Base-by-base conservation (phyloP, 2,113 vertebrate genomes). In the Leucopternis melanops region DNA sequence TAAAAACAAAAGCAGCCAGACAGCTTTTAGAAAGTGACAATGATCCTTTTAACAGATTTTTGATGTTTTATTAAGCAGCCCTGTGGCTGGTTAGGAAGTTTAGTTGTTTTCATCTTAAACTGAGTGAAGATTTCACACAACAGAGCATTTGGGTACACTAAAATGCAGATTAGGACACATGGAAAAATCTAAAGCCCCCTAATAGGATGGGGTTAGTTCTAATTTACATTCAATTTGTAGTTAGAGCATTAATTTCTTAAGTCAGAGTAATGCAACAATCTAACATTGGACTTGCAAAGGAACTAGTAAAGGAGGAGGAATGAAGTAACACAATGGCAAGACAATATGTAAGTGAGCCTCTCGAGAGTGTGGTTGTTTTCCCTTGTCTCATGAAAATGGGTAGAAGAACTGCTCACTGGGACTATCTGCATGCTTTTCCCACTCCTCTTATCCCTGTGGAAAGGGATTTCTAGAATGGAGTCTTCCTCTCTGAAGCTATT, bases 11-110 rank as follows among this genome's bases (percentile, higher is more conserved):
- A 66, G 2, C 19, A 63, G 23, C 5, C 61, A 86, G 31, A 1
- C 44, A 91, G 26, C 7, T 67, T 77, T 72, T 49, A 57, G n/a
- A 66, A 88, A 77, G 18, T 20, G 25, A 32, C 55, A 81, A 13
- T 32, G 6, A 23, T 82, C 16, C 22, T 83, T 70, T 90, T 66
- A 59, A 70, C 19, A 69, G 38, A 32, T 10, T 86, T 80, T 5
- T 83, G 32, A 84, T 92, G 42, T 88, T 95, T 93, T 88, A 92
- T 88, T 95, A 90, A 93, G 62, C 59, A 92, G 18, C n/a, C 72
- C 29, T 70, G 25, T 9, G 13, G 50, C 47, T 71, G 27, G 23
- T 81, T 44, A 73, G 59, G 63, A 94, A 77, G 32, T 50, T 4
- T 3, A 57, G 44, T 6, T 47, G 54, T 81, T 90, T 83, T 86